Conservation (phyloP, 2,797 vertebrate genomes). For the Falco concolor region DNA sequence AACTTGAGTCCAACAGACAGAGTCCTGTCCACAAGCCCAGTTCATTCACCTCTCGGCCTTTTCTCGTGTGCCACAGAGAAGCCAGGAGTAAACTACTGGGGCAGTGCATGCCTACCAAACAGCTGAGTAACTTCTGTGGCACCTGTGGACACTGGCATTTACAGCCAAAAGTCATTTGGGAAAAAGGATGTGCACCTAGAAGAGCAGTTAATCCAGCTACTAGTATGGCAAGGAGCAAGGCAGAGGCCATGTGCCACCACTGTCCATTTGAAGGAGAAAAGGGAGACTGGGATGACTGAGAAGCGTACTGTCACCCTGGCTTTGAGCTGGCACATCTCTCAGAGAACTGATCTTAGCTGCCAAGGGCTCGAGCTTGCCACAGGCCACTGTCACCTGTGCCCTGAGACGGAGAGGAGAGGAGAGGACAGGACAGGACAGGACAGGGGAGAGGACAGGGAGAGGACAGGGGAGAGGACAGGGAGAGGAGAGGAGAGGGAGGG, state of each 20-base stretch:
- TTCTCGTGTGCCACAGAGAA: not conserved
- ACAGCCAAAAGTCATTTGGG: not conserved
- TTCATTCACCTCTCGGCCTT: not conserved
- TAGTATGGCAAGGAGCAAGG: not conserved
- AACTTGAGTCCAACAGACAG: not conserved
- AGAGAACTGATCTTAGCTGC: not conserved
- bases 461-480: not conserved
- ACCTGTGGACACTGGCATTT: not conserved
- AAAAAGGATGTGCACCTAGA: no score
- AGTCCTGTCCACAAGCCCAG: not conserved
- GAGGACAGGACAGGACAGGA: no score
- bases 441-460: not conserved
- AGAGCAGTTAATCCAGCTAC: not conserved
- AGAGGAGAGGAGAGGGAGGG: not conserved
- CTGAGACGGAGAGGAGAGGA: not conserved
- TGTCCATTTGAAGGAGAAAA: not conserved
- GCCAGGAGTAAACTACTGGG: not conserved
- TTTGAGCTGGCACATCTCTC: not conserved
- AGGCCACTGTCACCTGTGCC: not conserved
- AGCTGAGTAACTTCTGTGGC: not conserved
- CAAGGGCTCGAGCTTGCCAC: no score
- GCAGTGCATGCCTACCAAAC: not conserved
- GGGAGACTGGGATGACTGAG: not conserved
- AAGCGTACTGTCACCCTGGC: not conserved
- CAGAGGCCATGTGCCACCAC: not conserved